Evolutionary conservation across 2,113 vertebrate species (phyloP).

Genomic region (Crotalus viridis): DNA sequence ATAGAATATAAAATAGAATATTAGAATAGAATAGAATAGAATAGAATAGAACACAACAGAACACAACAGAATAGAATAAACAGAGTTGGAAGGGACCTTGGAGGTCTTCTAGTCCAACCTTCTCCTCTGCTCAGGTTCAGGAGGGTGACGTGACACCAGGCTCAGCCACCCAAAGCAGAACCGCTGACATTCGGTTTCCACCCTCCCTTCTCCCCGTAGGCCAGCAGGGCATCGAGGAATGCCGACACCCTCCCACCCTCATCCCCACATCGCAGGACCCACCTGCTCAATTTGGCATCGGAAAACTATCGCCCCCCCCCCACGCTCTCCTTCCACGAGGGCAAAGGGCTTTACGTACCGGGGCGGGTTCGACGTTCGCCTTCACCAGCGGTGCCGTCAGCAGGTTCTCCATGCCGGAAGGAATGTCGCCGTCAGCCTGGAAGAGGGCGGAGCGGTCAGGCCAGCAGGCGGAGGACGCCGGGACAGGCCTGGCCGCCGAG

Average conservation of each 20-base stretch:
- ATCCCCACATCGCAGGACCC: neutral
- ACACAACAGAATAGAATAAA: no score
- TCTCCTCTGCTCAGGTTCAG: no score
- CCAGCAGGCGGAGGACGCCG: rapidly evolving
- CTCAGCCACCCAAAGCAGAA: no score
- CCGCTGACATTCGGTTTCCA: rapidly evolving
- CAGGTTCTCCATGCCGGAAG: constrained; percentile 82
- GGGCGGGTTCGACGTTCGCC: constrained; percentile 58
- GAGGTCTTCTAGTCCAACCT: no score
- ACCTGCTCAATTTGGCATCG: neutral
- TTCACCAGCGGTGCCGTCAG: constrained; percentile 85
- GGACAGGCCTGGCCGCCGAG: neutral
- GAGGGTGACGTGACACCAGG: no score
- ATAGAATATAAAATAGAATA: no score
- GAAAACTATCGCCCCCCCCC: neutral
- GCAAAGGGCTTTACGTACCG: constrained; percentile 63
- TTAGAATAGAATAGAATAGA: no score
- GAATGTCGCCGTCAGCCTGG: constrained; percentile 73
- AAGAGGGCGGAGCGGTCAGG: rapidly evolving
- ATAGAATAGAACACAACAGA: no score
- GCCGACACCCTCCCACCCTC: neutral
- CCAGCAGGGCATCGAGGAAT: neutral
- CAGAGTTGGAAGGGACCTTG: no score
- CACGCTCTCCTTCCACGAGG: neutral
- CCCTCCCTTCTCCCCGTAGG: neutral